Base-by-base conservation (phyloP, 1,140 invertebrate species). In the Paraescarpia echinospica region DNA sequence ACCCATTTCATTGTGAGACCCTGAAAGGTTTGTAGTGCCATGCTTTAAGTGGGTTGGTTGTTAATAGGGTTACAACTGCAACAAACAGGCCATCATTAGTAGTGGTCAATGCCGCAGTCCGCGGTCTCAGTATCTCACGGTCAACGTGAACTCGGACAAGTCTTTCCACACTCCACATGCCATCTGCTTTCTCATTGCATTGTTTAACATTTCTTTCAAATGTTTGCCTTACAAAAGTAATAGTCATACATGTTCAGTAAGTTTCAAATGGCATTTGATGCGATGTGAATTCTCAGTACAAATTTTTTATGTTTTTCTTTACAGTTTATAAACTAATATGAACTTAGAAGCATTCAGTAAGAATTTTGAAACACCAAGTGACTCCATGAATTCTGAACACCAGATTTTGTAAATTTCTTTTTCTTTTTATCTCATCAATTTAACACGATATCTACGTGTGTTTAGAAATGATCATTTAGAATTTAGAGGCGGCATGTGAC, bases 41-140 rank as follows among this genome's bases (percentile, higher is more conserved):
- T 77, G 59, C 59, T 77, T 77, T 77, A 77, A 77, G 59, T 77
- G 59, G 59, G 59, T 77, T 77, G 59, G 59, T 77, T 77, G 59
- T 77, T 77, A 77, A 77, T 77, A 77, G 59, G 59, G 59, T 31
- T 77, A 77, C 59, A 77, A 77, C 59, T 77, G 59, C 59, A 77
- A 77, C 59, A 77, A 77, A 77, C 59, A 31, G 18, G 59, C 22
- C 59, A 77, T 77, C 59, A 77, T 77, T 77, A 77, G 59, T 77
- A 77, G 59, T 77, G 27, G 59, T 31, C 59, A 77, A 77, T 31
- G 59, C 59, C 22, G 59, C 59, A 18, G 27, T 77, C 59, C 59
- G 59, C 27, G 27, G 59, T 77, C 59, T 77, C 59, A 77, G 59
- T 18, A 77, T 77, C 59, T 77, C 27, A 31, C 18, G 22, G 59